Base-by-base conservation (phyloP, 2,888 invertebrate genomes). In the Perizoma affinitatum region DNA sequence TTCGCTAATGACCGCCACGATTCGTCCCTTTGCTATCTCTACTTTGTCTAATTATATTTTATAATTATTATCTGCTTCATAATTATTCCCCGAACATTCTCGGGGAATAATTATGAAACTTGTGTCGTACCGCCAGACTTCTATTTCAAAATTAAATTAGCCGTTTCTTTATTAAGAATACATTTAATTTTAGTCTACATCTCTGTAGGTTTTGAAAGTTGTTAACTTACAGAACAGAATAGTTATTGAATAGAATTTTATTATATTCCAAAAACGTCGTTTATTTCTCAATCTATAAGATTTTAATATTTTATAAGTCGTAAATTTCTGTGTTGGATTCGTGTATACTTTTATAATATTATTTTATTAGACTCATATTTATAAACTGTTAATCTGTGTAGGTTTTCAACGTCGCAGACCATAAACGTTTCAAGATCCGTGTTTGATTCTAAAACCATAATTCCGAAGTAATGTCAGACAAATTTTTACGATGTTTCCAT, bases 1-100 rank as follows among this genome's bases (percentile, higher is more conserved):
- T 87, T 77, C 80, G 83, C 86, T 90, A 90, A 90, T 88, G 88
- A 86, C 86, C 83, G 75, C 72, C 80, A 79, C 82, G 73, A 78
- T 79, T 84, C 82, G 72, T 82, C 83, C 79, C 83, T 78, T 76
- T 71, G 70, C 79, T 76, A 79, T 82, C 63, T 68, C 52, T 44
- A 47, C 45, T 61, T 44, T 10, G 33, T 3, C 11, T 35, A 46
- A 41, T 49, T 57, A 50, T 34, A 46, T 41, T 49, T 33, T 7
- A n/a, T 54, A 50, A 49, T 56, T 43, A 48, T 47, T 43, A 47
- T 58, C 41, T 34, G 40, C 51, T 22, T 51, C n/a, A n/a, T n/a
- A n/a, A n/a, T n/a, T n/a, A n/a, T n/a, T n/a, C n/a, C n/a, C n/a
- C n/a, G 35, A n/a, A 36, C 38, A 6, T 11, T 48, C 38, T 36